phyloP scores from a whole-genome alignment of 2,797 vertebrate genomes.

The Aviceda cuculoides region DNA sequence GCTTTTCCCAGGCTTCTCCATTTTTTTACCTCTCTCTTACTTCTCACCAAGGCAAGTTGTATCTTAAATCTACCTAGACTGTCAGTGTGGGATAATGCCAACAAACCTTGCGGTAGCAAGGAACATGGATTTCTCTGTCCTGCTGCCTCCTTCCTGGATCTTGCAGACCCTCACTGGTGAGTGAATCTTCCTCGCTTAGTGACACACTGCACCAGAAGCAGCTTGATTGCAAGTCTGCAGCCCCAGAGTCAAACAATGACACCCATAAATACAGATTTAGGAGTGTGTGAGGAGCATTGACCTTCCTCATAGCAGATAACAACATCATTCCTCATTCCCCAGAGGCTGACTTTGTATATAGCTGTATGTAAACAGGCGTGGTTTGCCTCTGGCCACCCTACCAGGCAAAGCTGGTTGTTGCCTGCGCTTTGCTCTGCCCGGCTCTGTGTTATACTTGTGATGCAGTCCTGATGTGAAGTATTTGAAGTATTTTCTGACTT shows the following conservation, averaged over 20 bases:
- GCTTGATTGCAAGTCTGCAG: neutral
- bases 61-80: neutral
- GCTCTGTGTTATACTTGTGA: neutral
- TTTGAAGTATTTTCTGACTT: neutral
- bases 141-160: neutral
- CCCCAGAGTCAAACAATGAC: neutral
- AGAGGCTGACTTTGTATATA: neutral
- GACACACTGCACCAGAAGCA: neutral
- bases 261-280: neutral
- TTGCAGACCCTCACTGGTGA: neutral
- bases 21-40: neutral
- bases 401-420: neutral
- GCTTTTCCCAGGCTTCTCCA: neutral
- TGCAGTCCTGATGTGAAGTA: neutral
- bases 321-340: neutral
- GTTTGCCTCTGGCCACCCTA: neutral
- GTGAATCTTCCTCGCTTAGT: neutral
- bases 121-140: neutral
- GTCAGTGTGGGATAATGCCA: neutral
- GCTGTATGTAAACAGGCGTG: accelerated
- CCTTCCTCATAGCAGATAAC: neutral
- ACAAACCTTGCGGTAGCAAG: neutral
- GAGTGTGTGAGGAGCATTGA: neutral
- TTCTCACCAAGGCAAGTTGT: neutral
- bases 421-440: neutral